Percentiles rank a stretch among this genome's conserved stretches.
These are phyloP conservation scores for Andrena fulva DNA, from an alignment of 2,888 invertebrate species.

Conservation along the genomic window DNA sequence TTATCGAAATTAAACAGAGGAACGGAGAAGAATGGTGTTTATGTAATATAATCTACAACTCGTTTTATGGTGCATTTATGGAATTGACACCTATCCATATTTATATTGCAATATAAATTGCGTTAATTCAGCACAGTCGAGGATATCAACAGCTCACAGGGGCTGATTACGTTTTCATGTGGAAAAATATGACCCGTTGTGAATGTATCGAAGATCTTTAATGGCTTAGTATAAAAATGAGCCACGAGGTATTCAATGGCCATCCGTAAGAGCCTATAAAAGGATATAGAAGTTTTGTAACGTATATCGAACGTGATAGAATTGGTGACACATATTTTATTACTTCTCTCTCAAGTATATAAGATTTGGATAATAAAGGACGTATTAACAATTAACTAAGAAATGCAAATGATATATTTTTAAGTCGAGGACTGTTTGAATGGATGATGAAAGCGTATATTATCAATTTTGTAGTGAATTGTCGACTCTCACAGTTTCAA, in stretches of 20 bases:
- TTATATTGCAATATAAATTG: neutral
- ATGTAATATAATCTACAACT: neutral
- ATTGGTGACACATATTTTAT: neutral
- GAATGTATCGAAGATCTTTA: conserved; percentile 13
- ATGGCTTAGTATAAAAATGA: conserved; percentile 5
- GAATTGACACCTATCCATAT: neutral
- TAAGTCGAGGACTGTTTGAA: too few species aligned
- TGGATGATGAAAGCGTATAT: too few species aligned
- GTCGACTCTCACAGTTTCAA: too few species aligned
- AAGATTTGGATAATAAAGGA: too few species aligned
- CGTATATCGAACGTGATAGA: neutral
- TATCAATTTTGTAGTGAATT: too few species aligned
- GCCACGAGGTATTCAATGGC: conserved; percentile 18
- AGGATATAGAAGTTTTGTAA: neutral
- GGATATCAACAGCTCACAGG: conserved; percentile 19
- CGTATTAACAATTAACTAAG: too few species aligned
- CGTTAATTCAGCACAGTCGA: neutral
- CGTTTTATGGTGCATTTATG: neutral
- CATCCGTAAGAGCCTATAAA: conserved; percentile 5
- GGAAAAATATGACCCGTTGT: neutral
- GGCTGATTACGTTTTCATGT: conserved; percentile 2
- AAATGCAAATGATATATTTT: too few species aligned
- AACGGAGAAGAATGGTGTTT: too few species aligned
- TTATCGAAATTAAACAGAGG: too few species aligned
- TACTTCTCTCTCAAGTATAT: neutral